phyloP scores from a whole-genome alignment of 1,140 invertebrate genomes.

The Heliothis virescens region DNA sequence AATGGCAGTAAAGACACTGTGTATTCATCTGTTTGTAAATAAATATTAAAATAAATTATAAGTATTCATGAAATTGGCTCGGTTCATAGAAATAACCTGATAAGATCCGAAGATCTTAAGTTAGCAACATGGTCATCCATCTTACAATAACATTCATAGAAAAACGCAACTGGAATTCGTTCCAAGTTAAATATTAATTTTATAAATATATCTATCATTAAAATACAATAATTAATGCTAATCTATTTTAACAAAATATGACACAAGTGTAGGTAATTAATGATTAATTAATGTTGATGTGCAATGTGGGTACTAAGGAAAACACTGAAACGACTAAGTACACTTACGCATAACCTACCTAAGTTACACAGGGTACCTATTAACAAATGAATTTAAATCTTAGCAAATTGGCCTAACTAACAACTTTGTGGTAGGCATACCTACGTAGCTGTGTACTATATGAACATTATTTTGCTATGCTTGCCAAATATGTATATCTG shows the following conservation, averaged over 20 bases:
- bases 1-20: conserved; percentile 37
- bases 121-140: conserved; percentile 10
- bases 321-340: conserved; percentile 34
- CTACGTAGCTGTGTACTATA: too few species aligned
- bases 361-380: conserved; percentile 4
- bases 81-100: conserved; percentile 28
- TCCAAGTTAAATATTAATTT: conserved; percentile 21
- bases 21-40: conserved; percentile 24
- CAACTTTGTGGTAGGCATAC: conserved; percentile 8
- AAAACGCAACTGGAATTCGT: conserved; percentile 37
- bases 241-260: conserved; percentile 19
- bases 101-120: conserved; percentile 25
- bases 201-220: neutral
- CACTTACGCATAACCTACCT: conserved; percentile 3
- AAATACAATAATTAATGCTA: neutral
- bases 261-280: conserved; percentile 33
- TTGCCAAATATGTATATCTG: too few species aligned
- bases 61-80: conserved; percentile 43
- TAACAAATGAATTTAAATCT: conserved; percentile 18
- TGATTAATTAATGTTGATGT: conserved; percentile 7
- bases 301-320: conserved; percentile 23
- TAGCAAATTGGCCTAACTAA: conserved; percentile 2
- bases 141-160: conserved; percentile 31
- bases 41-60: conserved; percentile 48
- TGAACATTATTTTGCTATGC: too few species aligned